Evolutionary conservation across 2,888 invertebrate genomes (phyloP), one percentile per base, ranked within the genome.

Genomic region (Rotaria macrura): DNA sequence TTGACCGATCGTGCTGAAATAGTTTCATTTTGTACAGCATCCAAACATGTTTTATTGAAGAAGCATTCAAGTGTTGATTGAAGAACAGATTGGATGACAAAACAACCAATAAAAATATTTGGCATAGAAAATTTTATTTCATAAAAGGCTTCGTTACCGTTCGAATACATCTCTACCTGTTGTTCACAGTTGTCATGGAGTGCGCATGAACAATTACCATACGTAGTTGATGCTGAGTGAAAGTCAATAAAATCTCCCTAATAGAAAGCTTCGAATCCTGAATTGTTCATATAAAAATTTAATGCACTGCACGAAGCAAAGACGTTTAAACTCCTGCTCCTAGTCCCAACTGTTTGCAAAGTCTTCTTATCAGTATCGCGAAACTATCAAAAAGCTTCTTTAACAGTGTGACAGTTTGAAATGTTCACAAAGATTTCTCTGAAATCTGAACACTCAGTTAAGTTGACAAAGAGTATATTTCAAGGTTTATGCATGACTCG

Each of bases 81-180:
- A 29, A 29, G 29, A 57, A 25, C 4, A 6, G 57, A 57, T 57
- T 57, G 57, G 29, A 7, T 57, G 6, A 5, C 7, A 12, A 57
- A 57, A 14, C 54, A 54, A 9, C 54, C 25, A 25, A 25, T 6
- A 7, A 25, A 54, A 25, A 54, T 0, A 7, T 54, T 25, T 25
- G 54, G 54, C 0, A 54, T 1, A 54, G 20, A 1, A 6, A 25
- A 25, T 25, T 1, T 25, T 54, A 25, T 1, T 25, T 9, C 12
- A 7, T 2, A 25, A 23, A 4, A 7, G 20, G 6, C 0, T 1
- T 25, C 54, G 9, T 54, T 1, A 7, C 2, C 7, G 2, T 1
- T 25, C 0, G 20, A 25, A 54, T 54, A 54, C 1, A 54, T 12
- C 23, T 12, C 23, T 1, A 54, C 12, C 25, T 6, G 25, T 54